Conservation (phyloP, 2,797 vertebrate species). For the Malacoraja senta region DNA sequence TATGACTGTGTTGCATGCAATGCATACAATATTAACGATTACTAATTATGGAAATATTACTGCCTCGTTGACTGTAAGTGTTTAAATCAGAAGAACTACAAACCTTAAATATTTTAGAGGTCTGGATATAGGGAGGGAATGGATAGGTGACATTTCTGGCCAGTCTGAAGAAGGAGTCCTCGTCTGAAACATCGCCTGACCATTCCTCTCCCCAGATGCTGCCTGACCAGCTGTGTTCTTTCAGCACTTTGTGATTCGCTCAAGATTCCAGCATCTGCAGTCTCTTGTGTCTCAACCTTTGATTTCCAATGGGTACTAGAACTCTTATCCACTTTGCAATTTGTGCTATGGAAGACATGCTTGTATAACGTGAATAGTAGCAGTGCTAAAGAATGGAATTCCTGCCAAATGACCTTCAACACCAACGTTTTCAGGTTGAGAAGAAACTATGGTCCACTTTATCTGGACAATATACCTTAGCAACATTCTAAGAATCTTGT, state of each 20-base stretch:
- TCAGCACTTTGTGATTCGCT: too few relatives aligned
- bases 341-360: not conserved
- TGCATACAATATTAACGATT: too few relatives aligned
- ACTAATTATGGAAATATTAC: not conserved
- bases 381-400: not conserved
- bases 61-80: not conserved
- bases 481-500: not conserved
- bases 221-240: too few relatives aligned
- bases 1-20: too few relatives aligned
- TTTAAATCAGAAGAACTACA: not conserved
- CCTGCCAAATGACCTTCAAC: not conserved
- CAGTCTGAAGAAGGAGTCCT: too few relatives aligned
- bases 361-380: not conserved
- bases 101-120: too few relatives aligned
- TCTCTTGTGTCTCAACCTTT: not conserved
- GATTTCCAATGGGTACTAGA: not conserved
- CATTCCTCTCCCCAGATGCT: too few relatives aligned
- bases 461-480: not conserved
- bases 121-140: too few relatives aligned
- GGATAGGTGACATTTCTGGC: too few relatives aligned
- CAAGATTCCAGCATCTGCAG: too few relatives aligned
- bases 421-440: not conserved
- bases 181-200: too few relatives aligned
- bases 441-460: not conserved
- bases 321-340: not conserved